Evolutionary conservation across 1,140 invertebrate genomes (phyloP), one percentile per base, ranked within the genome.

Genomic region (Trichoplusia ni): DNA sequence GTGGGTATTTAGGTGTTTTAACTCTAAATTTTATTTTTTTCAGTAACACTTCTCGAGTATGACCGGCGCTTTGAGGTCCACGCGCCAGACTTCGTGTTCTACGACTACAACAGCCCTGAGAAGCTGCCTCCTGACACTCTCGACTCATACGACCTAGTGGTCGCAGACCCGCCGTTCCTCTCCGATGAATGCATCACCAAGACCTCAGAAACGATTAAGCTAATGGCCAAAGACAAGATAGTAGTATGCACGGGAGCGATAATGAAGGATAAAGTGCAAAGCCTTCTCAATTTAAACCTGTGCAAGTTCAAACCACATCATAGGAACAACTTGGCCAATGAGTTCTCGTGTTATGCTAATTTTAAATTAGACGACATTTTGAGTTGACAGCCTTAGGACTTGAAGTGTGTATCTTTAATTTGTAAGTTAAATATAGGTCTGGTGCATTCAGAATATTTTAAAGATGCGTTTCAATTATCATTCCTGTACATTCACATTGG

Each of bases 131-230:
- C 86, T 60, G 91, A 95, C 0, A 89, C 94, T 21, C 67, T 90
- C 9, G 88, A 91, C 38, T 82, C 85, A 16, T 99, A 95, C 91
- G 96, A 98, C 86, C 73, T 99, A 11, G 95, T 99, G 1, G 92
- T 99, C 53, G 96, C 95, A 0, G 98, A 99, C 92, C 98, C 98
- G 7, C 98, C 98, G 7, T 99, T 98, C 90, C 89, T 99, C 4
- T 96, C 97, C 0, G 95, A 97, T 71, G 98, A 99, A 89, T 99
- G 98, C 91, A 92, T 99, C 11, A 93, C 93, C 1, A 98, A 98
- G 91, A 95, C 94, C 18, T 93, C 96, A 0, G 82, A 93, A 33
- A 97, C 98, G 0, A 93, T 98, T 3, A 95, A 94, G 69, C 93
- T 93, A 71, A 79, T 99, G 37, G 83, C 94, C 0, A 96, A 96